Percentiles rank a stretch among this genome's conserved stretches.
These are phyloP conservation scores for Mycetomoellerius zeteki DNA, from an alignment of 1,140 invertebrate genomes.

Conservation along the genomic window DNA sequence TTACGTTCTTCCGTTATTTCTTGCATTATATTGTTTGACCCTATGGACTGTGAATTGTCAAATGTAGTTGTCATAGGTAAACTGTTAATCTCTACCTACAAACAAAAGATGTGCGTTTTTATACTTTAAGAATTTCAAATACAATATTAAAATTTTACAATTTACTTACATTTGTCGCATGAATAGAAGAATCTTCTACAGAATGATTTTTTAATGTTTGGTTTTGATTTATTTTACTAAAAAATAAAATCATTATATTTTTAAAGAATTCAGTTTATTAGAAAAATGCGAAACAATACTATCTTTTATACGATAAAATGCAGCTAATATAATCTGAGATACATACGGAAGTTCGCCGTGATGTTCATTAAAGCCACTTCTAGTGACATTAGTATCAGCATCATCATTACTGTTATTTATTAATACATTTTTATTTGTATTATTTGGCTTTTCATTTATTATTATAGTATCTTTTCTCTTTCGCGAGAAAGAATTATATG, in stretches of 20 bases:
- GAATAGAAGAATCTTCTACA: constrained; percentile 12
- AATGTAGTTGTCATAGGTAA: neutral
- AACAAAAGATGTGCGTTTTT: neutral
- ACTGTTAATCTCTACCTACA: constrained; percentile 32
- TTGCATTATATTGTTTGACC: neutral
- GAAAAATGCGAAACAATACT: neutral
- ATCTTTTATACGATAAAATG: neutral
- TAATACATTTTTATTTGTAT: constrained; percentile 53
- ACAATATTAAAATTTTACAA: neutral
- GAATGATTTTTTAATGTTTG: constrained; percentile 54
- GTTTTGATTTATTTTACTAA: constrained; percentile 42
- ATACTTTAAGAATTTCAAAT: neutral
- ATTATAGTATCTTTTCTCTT: constrained; percentile 76
- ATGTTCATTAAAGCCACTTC: constrained; percentile 70
- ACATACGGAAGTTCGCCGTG: constrained; percentile 72
- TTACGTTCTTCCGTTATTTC: constrained; percentile 44
- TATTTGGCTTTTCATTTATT: constrained; percentile 9
- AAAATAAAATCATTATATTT: neutral
- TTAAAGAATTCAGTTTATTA: neutral
- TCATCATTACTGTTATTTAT: constrained; percentile 46
- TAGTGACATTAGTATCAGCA: constrained; percentile 44
- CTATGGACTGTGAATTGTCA: constrained; percentile 47
- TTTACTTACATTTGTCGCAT: constrained; percentile 49
- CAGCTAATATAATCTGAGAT: constrained; percentile 29
- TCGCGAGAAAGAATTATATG: constrained; percentile 67